Conservation (phyloP, 2,888 invertebrate species). For the Actias luna region DNA sequence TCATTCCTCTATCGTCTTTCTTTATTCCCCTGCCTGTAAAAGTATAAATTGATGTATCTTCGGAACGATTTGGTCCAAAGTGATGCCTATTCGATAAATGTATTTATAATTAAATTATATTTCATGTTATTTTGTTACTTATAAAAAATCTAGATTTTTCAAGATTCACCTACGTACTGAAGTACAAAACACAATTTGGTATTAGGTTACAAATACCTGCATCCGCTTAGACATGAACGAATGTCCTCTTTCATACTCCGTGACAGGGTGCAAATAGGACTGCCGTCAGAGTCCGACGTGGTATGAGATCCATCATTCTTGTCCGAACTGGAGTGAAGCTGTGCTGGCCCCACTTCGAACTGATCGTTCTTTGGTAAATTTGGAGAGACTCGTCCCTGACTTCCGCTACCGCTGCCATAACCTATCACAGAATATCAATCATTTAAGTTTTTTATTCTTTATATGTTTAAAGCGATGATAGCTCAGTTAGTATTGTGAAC, state of each 20-base stretch:
- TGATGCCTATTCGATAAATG: no score
- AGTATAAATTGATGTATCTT: no score
- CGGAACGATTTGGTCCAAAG: no score
- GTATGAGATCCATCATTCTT: constrained; percentile 66
- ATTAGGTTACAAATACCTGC: constrained; percentile 51
- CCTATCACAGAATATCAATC: constrained; percentile 37
- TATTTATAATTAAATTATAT: no score
- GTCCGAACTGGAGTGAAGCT: constrained; percentile 44
- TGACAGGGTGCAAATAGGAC: constrained; percentile 67
- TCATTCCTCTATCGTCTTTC: no score
- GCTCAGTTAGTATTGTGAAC: no score
- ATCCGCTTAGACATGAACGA: constrained; percentile 67
- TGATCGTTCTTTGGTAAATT: constrained; percentile 71
- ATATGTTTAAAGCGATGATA: background rate
- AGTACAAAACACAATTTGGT: no score
- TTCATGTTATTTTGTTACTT: no score
- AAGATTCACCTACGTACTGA: no score
- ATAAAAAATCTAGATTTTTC: no score
- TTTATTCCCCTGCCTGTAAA: no score
- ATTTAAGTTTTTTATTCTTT: background rate
- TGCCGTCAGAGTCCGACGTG: constrained; percentile 65
- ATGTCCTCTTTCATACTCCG: constrained; percentile 73
- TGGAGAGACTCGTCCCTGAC: constrained; percentile 72
- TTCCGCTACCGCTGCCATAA: constrained; percentile 72
- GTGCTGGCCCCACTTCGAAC: constrained; percentile 41